Evolutionary conservation across 2,797 vertebrate genomes (phyloP), one percentile per base, ranked within the genome.

Genomic region (Hippocampus kuda): DNA sequence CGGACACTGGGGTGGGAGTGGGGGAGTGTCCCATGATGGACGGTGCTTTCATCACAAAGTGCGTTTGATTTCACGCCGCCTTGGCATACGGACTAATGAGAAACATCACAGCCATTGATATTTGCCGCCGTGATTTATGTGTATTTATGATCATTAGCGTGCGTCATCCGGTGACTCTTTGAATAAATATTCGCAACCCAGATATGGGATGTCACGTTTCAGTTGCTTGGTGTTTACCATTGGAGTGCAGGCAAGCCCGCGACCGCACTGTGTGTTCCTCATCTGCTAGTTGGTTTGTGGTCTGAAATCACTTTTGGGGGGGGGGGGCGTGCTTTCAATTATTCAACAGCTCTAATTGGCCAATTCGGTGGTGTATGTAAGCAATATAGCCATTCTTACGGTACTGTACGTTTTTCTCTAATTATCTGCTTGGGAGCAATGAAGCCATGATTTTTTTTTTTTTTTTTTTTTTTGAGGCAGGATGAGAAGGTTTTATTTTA

Each of bases 341-440:
- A 89, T 88, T 88, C 79, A 89, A 12, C 49, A 66, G 71, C 72
- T 83, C 70, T 87, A 85, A 85, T 87, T 86, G 78, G 67, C 65
- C 34, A 0, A 53, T 65, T 84, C 78, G 81, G 85, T 74, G 63
- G 63, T 8, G 16, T 38, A 38, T 38, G 59, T 15, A 44, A 70
- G 72, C 69, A 69, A 0, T 68, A 51, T 67, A 74, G 73, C 67
- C 0, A 68, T 63, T 38, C 7, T 38, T 38, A 38, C 1, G 7
- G 34, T n/a, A 57, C 41, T 24, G 5, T 22, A 44, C 34, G 26
- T 70, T 22, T 68, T 7, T 42, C 56, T n/a, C 56, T 42, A 13
- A 24, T 26, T 64, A 63, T 63, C 12, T 4, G 2, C 22, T 42
- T 3, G n/a, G 62, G 26, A 48, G 67, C 13, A 65, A 38, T 2